phyloP scores from a whole-genome alignment of 2,888 invertebrate species.

The Pollenia amentaria region DNA sequence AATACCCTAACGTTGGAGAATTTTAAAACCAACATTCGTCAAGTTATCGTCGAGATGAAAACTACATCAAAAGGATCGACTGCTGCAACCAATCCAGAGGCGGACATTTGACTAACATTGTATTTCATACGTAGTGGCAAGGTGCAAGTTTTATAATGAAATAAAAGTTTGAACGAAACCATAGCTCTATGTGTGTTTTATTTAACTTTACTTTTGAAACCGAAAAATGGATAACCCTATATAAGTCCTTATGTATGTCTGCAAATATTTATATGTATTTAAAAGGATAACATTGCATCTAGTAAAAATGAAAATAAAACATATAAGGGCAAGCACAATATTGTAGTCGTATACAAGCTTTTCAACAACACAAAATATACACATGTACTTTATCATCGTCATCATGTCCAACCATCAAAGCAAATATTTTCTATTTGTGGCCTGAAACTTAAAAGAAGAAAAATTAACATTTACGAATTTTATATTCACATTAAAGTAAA shows the following conservation, averaged over 20 bases:
- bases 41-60: too few species aligned
- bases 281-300: conserved; percentile 57
- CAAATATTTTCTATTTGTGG: neutral
- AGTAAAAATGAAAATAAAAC: conserved; percentile 41
- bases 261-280: conserved; percentile 46
- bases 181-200: too few species aligned
- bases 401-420: conserved; percentile 4
- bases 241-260: conserved; percentile 7
- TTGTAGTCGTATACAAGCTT: conserved; percentile 28
- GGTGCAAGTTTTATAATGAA: too few species aligned
- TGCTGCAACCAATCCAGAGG: too few species aligned
- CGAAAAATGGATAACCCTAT: too few species aligned
- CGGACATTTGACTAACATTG: too few species aligned
- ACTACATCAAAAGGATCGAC: too few species aligned
- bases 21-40: too few species aligned
- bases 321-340: conserved; percentile 44
- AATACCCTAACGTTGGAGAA: too few species aligned
- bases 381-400: conserved; percentile 58
- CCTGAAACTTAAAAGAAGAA: neutral
- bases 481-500: neutral
- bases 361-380: conserved; percentile 49
- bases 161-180: too few species aligned
- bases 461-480: neutral
- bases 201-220: too few species aligned
- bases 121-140: too few species aligned